A percentile compares a stretch with the other conserved stretches of the same genome.
phyloP scores from a whole-genome alignment of 2,888 invertebrate genomes.

The Amphipoea lucens region DNA sequence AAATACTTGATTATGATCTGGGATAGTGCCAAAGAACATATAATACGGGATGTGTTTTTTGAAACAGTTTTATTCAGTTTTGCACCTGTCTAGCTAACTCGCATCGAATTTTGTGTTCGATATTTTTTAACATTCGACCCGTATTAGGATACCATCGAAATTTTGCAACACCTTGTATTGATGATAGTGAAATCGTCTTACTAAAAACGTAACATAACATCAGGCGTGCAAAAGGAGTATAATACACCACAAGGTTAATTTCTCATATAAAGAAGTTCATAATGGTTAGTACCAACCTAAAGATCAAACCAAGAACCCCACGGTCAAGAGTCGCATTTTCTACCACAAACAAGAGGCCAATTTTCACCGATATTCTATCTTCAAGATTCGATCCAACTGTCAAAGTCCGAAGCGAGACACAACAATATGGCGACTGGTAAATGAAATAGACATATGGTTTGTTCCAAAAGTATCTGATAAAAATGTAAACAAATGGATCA shows the following conservation, averaged over 20 bases:
- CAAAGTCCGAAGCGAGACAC: neutral
- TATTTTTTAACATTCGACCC: neutral
- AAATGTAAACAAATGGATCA: neutral
- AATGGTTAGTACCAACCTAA: too few species aligned
- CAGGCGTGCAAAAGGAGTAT: too few species aligned
- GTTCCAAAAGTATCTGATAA: neutral
- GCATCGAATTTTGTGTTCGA: neutral
- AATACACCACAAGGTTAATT: too few species aligned
- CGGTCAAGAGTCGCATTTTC: too few species aligned
- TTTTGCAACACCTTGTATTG: too few species aligned
- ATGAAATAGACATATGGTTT: neutral
- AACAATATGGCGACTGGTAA: neutral
- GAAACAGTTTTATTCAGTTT: neutral
- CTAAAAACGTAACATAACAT: neutral
- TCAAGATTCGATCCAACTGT: neutral
- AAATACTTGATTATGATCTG: conserved; percentile 23
- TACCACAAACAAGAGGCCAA: neutral
- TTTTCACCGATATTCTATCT: neutral
- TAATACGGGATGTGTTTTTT: neutral
- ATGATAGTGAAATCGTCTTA: neutral
- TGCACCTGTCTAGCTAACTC: neutral
- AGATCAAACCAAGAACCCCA: too few species aligned
- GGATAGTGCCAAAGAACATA: conserved; percentile 20
- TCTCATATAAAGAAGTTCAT: too few species aligned
- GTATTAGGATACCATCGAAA: too few species aligned